phyloP scores from a whole-genome alignment of 2,797 vertebrate genomes.

The Enteromius radiatus region DNA sequence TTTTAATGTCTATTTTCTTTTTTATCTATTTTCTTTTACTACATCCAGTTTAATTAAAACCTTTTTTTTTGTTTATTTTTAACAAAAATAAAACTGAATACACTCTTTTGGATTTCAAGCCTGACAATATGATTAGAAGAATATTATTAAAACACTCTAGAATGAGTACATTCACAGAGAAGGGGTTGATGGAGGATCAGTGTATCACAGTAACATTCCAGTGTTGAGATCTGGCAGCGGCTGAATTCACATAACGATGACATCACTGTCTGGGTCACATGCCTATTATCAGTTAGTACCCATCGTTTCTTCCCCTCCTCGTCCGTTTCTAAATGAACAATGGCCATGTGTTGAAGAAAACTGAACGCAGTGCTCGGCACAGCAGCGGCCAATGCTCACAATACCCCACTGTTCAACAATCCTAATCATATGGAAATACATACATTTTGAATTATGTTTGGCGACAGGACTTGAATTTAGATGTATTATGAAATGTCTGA shows the following conservation, averaged over 20 bases:
- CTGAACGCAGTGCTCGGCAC: slow-evolving; percentile 50
- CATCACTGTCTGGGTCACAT: slow-evolving; percentile 67
- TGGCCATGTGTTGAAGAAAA: slow-evolving; percentile 47
- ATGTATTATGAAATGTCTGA: background rate
- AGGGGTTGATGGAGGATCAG: background rate
- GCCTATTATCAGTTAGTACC: slow-evolving; percentile 43
- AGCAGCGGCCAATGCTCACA: slow-evolving; percentile 13
- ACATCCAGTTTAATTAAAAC: too few species aligned
- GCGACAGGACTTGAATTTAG: slow-evolving; percentile 14
- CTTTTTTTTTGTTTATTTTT: too few species aligned
- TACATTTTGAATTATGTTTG: slow-evolving; percentile 16
- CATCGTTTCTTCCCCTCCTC: slow-evolving; percentile 1
- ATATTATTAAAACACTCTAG: background rate
- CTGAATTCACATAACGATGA: slow-evolving; percentile 62
- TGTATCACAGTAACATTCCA: slow-evolving; percentile 23
- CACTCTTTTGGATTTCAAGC: background rate
- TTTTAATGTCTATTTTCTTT: too few species aligned
- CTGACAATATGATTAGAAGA: background rate
- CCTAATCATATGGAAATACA: slow-evolving; percentile 16
- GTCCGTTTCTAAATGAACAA: slow-evolving; percentile 47
- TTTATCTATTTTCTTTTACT: too few species aligned
- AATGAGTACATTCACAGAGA: background rate
- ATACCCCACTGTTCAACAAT: slow-evolving; percentile 33
- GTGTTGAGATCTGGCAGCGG: slow-evolving; percentile 39
- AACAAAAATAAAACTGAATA: background rate